phyloP scores from a whole-genome alignment of 2,113 vertebrate species.

The Ceyx melanurus region DNA sequence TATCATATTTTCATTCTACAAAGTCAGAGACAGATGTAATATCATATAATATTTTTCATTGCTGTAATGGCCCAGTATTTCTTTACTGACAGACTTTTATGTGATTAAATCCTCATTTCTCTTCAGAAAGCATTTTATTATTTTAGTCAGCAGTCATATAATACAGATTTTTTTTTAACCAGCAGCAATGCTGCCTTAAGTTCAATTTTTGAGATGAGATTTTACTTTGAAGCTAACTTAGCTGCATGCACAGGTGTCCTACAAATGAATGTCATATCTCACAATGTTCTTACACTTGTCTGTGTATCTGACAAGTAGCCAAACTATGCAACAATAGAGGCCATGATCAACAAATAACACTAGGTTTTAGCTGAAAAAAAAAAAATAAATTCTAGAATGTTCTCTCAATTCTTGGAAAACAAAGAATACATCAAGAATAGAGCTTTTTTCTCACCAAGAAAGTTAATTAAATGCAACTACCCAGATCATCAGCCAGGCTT shows the following conservation, averaged over 20 bases:
- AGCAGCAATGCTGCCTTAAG: background rate
- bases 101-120: conserved; percentile 24
- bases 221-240: background rate
- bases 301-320: background rate
- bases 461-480: background rate
- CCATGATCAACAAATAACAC: background rate
- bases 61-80: background rate
- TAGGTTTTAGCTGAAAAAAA: background rate
- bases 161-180: background rate
- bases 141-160: conserved; percentile 30
- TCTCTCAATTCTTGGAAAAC: background rate
- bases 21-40: conserved; percentile 3
- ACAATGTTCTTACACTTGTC: background rate
- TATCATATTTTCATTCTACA: background rate
- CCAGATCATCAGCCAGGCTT: background rate
- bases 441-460: background rate
- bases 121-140: conserved; percentile 3
- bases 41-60: conserved; percentile 1
- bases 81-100: conserved; percentile 5
- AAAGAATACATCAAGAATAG: background rate
- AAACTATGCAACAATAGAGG: background rate
- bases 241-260: background rate
- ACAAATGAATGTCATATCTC: background rate
- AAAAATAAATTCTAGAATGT: background rate
- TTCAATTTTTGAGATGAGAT: conserved; percentile 6